Evolutionary conservation across 2,888 invertebrate genomes (phyloP), one percentile per base, ranked within the genome.

Genomic region (Argyra leucocephala): DNA sequence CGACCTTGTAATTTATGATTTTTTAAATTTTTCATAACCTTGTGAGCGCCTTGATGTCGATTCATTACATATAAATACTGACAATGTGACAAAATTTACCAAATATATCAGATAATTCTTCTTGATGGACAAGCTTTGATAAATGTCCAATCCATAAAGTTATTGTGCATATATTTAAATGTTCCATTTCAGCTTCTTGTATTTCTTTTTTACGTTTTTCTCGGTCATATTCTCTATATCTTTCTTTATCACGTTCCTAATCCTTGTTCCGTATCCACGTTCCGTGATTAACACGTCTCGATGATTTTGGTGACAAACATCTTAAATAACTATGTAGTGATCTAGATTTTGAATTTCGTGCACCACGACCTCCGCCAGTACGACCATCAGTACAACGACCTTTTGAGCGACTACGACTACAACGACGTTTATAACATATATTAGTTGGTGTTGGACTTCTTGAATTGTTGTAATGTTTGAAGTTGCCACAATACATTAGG

Each of bases 131-230:
- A 72, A 94, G 83, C 81, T 96, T 95, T 0, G 96, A 96, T 61
- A 99, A 82, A 82, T 98, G 97, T 0, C 98, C 98, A 68, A 99
- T 92, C 97, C 98, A 99, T 2, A 99, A 82, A 0, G 99, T 99
- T 1, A 96, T 96, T 74, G 94, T 94, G 82, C 96, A 96, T 64
- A 97, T 94, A 79, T 92, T 93, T 63, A 96, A 83, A 80, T 92
- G 89, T 64, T 93, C 92, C 74, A 90, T 90, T 75, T 91, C 90
- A 66, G 95, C 85, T 0, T 91, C 87, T 0, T 97, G 97, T 68
- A 98, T 80, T 31, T 96, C 96, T 74, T 92, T 89, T 79, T 93
- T 92, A 74, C 90, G 88, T 66, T 97, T 84, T 75, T 97, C 96
- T 68, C 89, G 85, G 72, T 93, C 92, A 72, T 87, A 89, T 76